Evolutionary conservation across 2,888 invertebrate species (phyloP), one percentile per base, ranked within the genome.

Genomic region (Fragum whitleyi): DNA sequence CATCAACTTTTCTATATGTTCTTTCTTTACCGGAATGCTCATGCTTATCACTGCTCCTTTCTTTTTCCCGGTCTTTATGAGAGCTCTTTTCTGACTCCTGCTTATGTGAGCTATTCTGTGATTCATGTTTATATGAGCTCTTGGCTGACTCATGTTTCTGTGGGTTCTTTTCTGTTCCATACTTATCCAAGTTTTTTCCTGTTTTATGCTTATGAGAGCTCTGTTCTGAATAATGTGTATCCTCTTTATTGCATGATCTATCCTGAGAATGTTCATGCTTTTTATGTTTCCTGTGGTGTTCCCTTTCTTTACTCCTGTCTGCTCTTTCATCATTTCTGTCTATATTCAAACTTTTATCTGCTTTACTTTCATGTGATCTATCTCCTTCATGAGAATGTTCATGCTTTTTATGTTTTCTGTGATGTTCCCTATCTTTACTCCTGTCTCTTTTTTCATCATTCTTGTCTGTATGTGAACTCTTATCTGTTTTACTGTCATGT

Each of bases 391-490:
- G 21, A 14, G 26, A 57, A 57, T 57, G 9, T 23, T 57, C 57
- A 26, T 57, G 57, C n/a, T 47, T 47, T 14, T 47, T 47, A 47
- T 47, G 47, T n/a, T 47, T 47, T n/a, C 16, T 3, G 16, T 47
- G 47, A 47, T 5, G 16, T 3, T 57, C 23, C 2, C 21, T 55
- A 39, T 36, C 51, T 61, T 32, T 69, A 14, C 62, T 28, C 6
- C 23, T 3, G n/a, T 19, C 23, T 9, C 28, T 36, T 26, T 55
- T 28, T 47, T 29, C 32, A 42, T 47, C 23, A 74, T 21, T 23
- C 14, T 47, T 21, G 14, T 76, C 61, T 70, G 7, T 32, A 36
- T 36, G 53, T 61, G 42, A 61, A 19, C 6, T 71, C 6, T 74
- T 47, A 51, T 67, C 51, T 21, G 39, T 26, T 42, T 59, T 16